phyloP scores from a whole-genome alignment of 1,140 invertebrate species.

The Trichoplusia ni region DNA sequence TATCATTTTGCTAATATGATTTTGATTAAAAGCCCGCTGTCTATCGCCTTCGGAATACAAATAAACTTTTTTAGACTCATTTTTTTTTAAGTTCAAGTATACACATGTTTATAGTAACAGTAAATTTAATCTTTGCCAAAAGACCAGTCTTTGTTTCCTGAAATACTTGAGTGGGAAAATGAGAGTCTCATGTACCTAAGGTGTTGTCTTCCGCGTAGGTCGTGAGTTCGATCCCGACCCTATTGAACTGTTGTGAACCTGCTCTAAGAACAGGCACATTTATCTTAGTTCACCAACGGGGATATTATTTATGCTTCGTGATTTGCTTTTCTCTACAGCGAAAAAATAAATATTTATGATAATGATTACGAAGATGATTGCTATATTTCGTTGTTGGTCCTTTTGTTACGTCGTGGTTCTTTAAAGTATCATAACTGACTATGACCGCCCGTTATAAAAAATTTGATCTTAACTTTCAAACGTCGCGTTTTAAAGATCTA shows the following conservation, averaged over 20 bases:
- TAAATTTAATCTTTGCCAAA: neutral
- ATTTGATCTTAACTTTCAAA: too few relatives aligned
- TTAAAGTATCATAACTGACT: neutral
- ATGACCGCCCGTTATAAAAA: too few relatives aligned
- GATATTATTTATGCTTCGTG: constrained; percentile 26
- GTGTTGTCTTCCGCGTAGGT: constrained; percentile 18
- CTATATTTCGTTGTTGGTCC: neutral
- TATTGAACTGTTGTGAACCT: constrained; percentile 19
- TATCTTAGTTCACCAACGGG: constrained; percentile 14
- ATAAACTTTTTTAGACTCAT: too few relatives aligned
- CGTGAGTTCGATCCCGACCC: constrained; percentile 22
- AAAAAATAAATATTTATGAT: constrained; percentile 16
- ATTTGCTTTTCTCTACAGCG: constrained; percentile 1
- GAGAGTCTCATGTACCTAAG: constrained; percentile 12
- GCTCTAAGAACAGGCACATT: constrained; percentile 1
- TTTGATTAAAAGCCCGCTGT: too few relatives aligned
- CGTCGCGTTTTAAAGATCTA: too few relatives aligned
- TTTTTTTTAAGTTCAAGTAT: too few relatives aligned
- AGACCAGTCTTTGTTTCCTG: neutral
- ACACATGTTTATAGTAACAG: neutral
- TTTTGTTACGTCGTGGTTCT: neutral
- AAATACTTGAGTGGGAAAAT: neutral
- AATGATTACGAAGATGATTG: neutral
- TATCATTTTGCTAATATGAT: too few relatives aligned
- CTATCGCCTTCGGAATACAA: too few relatives aligned